A percentile compares a stretch with the other conserved stretches of the same genome.
These are phyloP conservation scores for Phengaris alcon DNA, from an alignment of 2,888 invertebrate species.

Conservation along the genomic window DNA sequence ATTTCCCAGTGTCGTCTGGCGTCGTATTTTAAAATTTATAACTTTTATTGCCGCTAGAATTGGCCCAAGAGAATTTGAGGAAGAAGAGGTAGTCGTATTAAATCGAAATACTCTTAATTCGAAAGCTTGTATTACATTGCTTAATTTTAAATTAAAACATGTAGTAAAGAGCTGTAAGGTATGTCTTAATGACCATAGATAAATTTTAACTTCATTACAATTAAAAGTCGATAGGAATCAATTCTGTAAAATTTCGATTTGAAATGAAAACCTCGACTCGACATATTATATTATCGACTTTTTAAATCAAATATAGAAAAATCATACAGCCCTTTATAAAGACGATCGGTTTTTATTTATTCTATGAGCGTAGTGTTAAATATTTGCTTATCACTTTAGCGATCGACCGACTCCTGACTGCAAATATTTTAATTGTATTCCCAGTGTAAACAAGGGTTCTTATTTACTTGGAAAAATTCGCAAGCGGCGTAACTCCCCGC, in stretches of 20 bases:
- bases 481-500: conserved; percentile 67
- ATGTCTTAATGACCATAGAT: too few relatives aligned
- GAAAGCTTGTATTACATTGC: conserved; percentile 36
- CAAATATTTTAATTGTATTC: conserved; percentile 72
- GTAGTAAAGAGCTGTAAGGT: too few relatives aligned
- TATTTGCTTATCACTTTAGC: conserved; percentile 65
- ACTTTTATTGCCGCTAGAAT: conserved; percentile 15
- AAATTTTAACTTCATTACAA: background rate
- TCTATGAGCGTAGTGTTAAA: conserved; percentile 3
- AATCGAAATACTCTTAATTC: conserved; percentile 9
- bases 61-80: conserved; percentile 18
- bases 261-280: background rate
- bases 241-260: background rate
- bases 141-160: background rate
- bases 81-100: conserved; percentile 4
- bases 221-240: background rate
- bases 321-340: background rate
- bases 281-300: too few relatives aligned
- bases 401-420: conserved; percentile 51
- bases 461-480: conserved; percentile 72
- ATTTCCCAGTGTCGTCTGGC: conserved; percentile 9
- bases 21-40: conserved; percentile 21
- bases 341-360: conserved; percentile 9
- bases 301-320: background rate
- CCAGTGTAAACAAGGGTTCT: conserved; percentile 72